Conservation (phyloP, 2,113 vertebrate genomes). For the Cyprinodon variegatus region DNA sequence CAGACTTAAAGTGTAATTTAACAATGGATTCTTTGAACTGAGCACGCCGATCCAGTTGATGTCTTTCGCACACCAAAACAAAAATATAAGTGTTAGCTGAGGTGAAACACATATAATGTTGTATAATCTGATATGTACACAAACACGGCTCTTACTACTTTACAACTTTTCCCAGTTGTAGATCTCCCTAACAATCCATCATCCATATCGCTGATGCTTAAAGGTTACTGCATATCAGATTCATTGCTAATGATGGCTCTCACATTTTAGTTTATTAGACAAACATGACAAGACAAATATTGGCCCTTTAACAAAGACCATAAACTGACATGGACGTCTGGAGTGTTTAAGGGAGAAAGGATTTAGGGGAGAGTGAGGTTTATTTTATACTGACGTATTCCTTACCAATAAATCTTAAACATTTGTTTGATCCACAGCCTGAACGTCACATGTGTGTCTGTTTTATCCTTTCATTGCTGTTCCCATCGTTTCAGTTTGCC, state of each 20-base stretch:
- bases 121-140: neutral
- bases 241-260: neutral
- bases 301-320: slow-evolving; percentile 15
- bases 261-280: slow-evolving; percentile 15
- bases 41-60: neutral
- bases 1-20: neutral
- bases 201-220: neutral
- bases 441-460: neutral
- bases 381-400: slow-evolving; percentile 18
- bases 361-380: slow-evolving; percentile 40
- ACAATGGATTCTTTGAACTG: neutral
- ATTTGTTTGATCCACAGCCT: slow-evolving; percentile 19
- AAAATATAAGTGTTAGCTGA: neutral
- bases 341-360: neutral
- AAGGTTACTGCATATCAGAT: neutral
- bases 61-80: neutral
- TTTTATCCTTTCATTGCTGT: neutral
- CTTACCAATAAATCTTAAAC: slow-evolving; percentile 21
- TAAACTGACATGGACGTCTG: slow-evolving; percentile 30
- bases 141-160: neutral
- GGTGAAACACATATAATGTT: neutral
- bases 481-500: slow-evolving; percentile 19
- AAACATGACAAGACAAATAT: neutral
- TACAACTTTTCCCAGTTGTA: neutral
- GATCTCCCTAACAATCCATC: neutral